phyloP scores from a whole-genome alignment of 2,888 invertebrate genomes.

The Plusia festucae region DNA sequence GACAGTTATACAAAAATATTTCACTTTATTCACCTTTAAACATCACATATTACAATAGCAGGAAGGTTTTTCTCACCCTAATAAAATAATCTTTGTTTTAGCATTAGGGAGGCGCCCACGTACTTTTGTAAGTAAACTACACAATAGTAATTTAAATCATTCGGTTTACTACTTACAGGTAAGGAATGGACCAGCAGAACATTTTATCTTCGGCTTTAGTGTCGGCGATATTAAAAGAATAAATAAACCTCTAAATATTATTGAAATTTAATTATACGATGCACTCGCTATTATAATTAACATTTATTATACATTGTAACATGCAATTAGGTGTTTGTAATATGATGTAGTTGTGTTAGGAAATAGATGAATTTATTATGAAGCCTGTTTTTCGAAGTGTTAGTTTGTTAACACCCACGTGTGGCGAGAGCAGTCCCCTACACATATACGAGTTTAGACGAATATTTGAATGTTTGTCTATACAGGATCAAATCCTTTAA shows the following conservation, averaged over 20 bases:
- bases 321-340: conserved; percentile 14
- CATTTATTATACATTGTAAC: conserved; percentile 35
- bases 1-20: no score
- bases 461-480: no score
- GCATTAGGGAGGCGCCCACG: conserved; percentile 55
- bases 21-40: no score
- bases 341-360: conserved; percentile 18
- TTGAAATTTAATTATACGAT: conserved; percentile 51
- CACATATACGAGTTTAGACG: no score
- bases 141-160: conserved; percentile 66
- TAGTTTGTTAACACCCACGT: background rate
- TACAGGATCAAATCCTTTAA: background rate
- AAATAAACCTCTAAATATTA: conserved; percentile 54
- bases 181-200: conserved; percentile 36
- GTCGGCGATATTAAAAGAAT: conserved; percentile 53
- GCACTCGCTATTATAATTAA: conserved; percentile 32
- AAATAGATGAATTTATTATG: background rate
- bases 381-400: background rate
- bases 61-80: conserved; percentile 12
- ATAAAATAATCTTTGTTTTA: conserved; percentile 57
- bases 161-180: conserved; percentile 57
- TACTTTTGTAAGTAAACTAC: conserved; percentile 54
- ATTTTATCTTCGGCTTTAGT: conserved; percentile 46
- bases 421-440: background rate
- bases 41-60: background rate